These are phyloP conservation scores for Macrotrachela quadricornifera DNA, from an alignment of 1,140 invertebrate genomes.

Conservation along the genomic window DNA sequence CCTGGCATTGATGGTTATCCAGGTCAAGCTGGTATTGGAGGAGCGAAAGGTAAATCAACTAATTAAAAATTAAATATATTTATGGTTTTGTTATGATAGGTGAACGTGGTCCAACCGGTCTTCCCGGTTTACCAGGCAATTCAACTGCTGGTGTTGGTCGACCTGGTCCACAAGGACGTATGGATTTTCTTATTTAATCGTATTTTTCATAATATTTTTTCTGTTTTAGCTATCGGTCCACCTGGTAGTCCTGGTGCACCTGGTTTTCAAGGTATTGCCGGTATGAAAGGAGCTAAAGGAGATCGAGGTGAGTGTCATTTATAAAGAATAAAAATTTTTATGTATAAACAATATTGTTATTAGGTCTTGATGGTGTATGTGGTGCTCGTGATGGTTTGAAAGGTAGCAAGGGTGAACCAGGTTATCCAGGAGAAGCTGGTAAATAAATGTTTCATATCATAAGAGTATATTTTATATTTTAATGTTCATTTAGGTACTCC, in stretches of 20 bases:
- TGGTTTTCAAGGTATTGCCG: not conserved
- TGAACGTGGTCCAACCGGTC: slow-evolving; percentile 7
- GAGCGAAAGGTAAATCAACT: no score
- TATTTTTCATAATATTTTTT: no score
- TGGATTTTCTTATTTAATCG: no score
- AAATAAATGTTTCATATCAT: no score
- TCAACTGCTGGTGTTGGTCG: slow-evolving; percentile 1
- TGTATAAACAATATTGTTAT: not conserved
- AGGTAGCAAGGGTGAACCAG: not conserved
- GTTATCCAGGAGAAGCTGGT: not conserved
- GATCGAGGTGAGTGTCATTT: slow-evolving; percentile 1
- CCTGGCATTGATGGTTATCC: no score
- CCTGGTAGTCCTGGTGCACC: not conserved
- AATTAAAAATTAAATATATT: not conserved
- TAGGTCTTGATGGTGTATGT: no score
- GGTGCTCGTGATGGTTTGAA: no score
- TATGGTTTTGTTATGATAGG: not conserved
- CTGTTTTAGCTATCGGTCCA: no score
- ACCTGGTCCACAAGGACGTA: not conserved
- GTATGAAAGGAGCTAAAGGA: slow-evolving; percentile 6
- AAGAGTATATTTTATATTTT: no score
- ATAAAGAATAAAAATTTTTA: not conserved
- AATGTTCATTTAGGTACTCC: not conserved
- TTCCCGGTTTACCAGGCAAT: slow-evolving; percentile 11
- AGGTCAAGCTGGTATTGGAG: no score